phyloP scores from a whole-genome alignment of 2,797 vertebrate genomes.

The Phrynocephalus vlangalii region DNA sequence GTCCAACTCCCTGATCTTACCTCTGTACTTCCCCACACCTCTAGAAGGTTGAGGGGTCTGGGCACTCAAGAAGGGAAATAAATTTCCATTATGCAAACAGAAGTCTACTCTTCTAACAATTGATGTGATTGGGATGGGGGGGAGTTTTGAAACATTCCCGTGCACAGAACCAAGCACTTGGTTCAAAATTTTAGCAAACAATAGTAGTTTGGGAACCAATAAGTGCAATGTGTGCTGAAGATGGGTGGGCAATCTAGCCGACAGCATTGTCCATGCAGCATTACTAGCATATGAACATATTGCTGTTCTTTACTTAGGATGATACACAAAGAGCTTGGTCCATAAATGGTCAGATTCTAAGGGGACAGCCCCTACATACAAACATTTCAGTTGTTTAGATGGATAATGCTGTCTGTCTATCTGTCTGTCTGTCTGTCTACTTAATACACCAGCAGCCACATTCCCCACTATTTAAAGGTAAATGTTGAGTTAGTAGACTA shows the following conservation, averaged over 20 bases:
- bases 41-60: background rate
- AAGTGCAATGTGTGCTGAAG: background rate
- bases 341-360: background rate
- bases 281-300: background rate
- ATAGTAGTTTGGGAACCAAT: background rate
- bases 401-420: background rate
- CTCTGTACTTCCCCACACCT: background rate
- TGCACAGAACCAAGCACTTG: background rate
- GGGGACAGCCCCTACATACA: background rate
- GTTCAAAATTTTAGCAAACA: background rate
- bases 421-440: too few species aligned
- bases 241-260: background rate
- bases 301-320: background rate
- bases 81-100: background rate
- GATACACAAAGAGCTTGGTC: background rate
- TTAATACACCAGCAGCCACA: too few species aligned
- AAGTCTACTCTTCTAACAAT: background rate
- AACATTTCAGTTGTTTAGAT: background rate
- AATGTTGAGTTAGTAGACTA: background rate
- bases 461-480: too few species aligned
- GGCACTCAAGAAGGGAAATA: background rate
- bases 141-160: background rate
- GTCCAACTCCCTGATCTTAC: background rate
- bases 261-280: background rate
- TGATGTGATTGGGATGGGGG: too few species aligned